These are phyloP conservation scores for Apus apus DNA, from an alignment of 2,113 vertebrate genomes.

Conservation along the genomic window DNA sequence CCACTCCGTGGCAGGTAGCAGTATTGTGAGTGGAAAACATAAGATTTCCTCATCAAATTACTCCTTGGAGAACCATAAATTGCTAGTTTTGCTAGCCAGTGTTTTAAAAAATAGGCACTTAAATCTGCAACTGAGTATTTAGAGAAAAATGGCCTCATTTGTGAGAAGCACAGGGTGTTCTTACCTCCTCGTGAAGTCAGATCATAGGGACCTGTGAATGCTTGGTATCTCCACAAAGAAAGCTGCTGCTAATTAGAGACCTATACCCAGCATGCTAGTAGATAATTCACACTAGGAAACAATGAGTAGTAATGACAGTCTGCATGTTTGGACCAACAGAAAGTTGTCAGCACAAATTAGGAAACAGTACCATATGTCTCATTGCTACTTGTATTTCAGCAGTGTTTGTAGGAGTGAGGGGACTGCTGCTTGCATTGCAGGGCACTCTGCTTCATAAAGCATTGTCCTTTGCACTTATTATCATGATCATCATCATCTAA, in stretches of 20 bases:
- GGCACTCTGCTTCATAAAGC: background rate
- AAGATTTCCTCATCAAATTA: background rate
- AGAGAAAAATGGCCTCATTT: background rate
- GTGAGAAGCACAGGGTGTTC: background rate
- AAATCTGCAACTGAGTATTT: background rate
- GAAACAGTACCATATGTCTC: background rate
- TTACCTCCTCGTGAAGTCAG: background rate
- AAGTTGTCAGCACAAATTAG: background rate
- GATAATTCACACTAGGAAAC: background rate
- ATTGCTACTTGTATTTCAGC: background rate
- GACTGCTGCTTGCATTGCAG: background rate
- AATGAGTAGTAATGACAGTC: background rate
- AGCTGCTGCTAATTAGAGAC: background rate
- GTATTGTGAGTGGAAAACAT: background rate
- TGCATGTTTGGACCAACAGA: background rate
- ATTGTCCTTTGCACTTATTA: background rate
- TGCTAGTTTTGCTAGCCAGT: background rate
- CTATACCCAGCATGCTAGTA: background rate
- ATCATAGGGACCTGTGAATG: background rate
- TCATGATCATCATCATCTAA: no score
- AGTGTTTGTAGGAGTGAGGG: background rate
- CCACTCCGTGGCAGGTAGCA: background rate
- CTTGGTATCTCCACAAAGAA: background rate
- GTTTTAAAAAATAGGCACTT: background rate
- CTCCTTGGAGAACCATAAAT: background rate